These are phyloP conservation scores for Drosophila prostipennis DNA, from an alignment of 2,888 invertebrate genomes.

Conservation along the genomic window DNA sequence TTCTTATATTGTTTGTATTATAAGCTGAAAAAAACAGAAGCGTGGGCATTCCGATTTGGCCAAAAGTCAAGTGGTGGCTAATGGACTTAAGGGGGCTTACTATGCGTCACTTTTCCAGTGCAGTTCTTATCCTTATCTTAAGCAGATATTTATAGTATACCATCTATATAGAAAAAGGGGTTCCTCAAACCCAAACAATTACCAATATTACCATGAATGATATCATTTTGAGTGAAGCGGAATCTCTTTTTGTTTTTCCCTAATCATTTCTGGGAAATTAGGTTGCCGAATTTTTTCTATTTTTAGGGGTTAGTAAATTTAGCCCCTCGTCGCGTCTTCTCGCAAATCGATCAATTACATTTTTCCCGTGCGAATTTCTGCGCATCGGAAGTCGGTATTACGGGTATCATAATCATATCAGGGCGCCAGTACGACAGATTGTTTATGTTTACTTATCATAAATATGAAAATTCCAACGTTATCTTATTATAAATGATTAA, in stretches of 20 bases:
- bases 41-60: conserved; percentile 44
- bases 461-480: conserved; percentile 10
- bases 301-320: conserved; percentile 33
- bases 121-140: conserved; percentile 51
- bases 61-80: conserved; percentile 65
- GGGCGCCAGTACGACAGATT: conserved; percentile 21
- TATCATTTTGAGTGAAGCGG: conserved; percentile 13
- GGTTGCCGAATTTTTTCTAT: conserved; percentile 20
- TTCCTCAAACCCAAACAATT: too few species aligned
- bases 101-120: conserved; percentile 56
- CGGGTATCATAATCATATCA: conserved; percentile 13
- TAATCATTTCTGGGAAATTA: conserved; percentile 22
- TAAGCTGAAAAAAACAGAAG: conserved; percentile 14
- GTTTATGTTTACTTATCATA: conserved; percentile 24
- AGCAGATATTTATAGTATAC: background rate
- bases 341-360: conserved; percentile 59
- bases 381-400: conserved; percentile 44
- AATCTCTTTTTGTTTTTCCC: conserved; percentile 1
- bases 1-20: background rate
- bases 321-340: conserved; percentile 27
- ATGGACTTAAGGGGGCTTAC: conserved; percentile 5
- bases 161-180: too few species aligned
- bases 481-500: conserved; percentile 3
- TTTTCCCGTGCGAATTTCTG: conserved; percentile 9
- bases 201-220: conserved; percentile 8